phyloP scores from a whole-genome alignment of 2,113 vertebrate genomes.

The Ellobius talpinus region DNA sequence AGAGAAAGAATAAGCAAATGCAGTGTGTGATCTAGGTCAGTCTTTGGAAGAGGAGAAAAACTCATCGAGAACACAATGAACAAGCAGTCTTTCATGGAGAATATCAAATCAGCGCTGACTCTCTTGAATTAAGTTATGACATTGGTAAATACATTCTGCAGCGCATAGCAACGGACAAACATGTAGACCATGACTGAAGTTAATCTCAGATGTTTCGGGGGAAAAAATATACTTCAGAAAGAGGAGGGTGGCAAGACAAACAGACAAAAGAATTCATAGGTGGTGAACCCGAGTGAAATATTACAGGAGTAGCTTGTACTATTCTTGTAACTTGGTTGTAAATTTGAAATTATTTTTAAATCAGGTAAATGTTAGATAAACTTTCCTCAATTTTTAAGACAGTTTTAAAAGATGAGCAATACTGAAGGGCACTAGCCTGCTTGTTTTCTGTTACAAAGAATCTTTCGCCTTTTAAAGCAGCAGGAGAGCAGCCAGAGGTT shows the following conservation, averaged over 20 bases:
- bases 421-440: background rate
- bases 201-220: slow-evolving; percentile 1
- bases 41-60: background rate
- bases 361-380: background rate
- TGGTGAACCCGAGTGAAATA: background rate
- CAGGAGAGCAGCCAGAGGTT: background rate
- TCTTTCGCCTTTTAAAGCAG: background rate
- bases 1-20: background rate
- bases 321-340: slow-evolving; percentile 4
- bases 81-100: background rate
- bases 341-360: slow-evolving; percentile 59
- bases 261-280: background rate
- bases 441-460: background rate
- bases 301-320: background rate
- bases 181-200: background rate
- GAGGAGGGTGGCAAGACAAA: background rate
- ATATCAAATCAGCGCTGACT: background rate
- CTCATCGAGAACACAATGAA: background rate
- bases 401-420: slow-evolving; percentile 10
- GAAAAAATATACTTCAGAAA: background rate
- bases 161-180: background rate
- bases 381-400: slow-evolving; percentile 20
- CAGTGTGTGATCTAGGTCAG: background rate
- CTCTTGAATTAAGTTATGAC: background rate
- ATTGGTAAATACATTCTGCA: slow-evolving; percentile 25